Evolutionary conservation across 2,113 vertebrate species (phyloP).

Genomic region (Fukomys damarensis): DNA sequence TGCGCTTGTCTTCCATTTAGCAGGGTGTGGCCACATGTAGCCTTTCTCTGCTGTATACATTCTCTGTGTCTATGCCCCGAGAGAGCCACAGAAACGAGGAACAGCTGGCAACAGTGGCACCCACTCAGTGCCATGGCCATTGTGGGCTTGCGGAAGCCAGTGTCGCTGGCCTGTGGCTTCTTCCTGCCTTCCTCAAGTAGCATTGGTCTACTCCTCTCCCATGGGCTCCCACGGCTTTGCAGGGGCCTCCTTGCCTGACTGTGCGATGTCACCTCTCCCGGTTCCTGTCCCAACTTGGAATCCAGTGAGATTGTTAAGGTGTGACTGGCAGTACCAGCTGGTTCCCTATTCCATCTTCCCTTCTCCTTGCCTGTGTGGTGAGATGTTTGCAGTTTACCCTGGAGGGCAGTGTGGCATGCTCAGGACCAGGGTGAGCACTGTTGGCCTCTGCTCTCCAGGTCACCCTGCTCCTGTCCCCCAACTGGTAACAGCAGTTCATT

Average conservation of each 20-base stretch:
- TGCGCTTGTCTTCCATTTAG: accelerated
- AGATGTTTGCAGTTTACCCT: not conserved
- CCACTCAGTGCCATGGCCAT: too few species aligned
- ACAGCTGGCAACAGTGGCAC: accelerated
- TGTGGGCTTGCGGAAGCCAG: accelerated
- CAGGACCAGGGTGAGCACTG: too few species aligned
- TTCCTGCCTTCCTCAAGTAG: not conserved
- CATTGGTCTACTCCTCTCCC: not conserved
- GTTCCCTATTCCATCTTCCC: not conserved
- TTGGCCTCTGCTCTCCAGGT: not conserved
- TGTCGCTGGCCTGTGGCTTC: not conserved
- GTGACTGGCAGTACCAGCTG: not conserved
- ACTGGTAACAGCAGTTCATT: not conserved
- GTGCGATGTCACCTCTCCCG: not conserved
- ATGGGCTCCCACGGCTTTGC: not conserved
- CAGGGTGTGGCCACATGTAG: accelerated
- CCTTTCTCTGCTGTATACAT: not conserved
- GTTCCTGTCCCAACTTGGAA: not conserved
- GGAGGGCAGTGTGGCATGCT: accelerated
- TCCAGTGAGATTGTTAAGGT: not conserved
- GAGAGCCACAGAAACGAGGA: not conserved
- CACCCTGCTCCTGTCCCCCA: not conserved
- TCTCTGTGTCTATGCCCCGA: not conserved
- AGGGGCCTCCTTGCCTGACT: too few species aligned
- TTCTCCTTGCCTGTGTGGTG: not conserved